These are phyloP conservation scores for Tromatobia lineatoria DNA, from an alignment of 2,888 invertebrate species.

Conservation along the genomic window DNA sequence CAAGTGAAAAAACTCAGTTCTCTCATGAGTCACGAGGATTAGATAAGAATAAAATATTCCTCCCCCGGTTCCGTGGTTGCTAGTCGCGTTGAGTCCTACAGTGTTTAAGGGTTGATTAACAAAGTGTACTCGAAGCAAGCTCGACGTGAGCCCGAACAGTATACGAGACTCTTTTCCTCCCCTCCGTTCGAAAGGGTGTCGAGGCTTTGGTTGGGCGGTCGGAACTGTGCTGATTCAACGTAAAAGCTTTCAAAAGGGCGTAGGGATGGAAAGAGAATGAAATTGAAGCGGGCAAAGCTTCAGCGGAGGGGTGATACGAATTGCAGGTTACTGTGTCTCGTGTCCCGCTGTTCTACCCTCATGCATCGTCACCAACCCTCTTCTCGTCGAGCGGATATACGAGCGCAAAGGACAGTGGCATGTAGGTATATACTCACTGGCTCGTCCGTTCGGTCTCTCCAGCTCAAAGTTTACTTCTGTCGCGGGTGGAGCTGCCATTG, in stretches of 20 bases:
- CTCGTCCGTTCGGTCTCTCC: conserved; percentile 6
- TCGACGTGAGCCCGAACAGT: conserved; percentile 21
- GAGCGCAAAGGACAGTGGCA: conserved; percentile 32
- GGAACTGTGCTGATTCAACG: neutral
- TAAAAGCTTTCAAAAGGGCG: conserved; percentile 26
- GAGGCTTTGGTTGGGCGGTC: conserved; percentile 22
- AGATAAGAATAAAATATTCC: conserved; percentile 5
- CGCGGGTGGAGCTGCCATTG: conserved; percentile 23
- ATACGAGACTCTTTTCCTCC: conserved; percentile 4
- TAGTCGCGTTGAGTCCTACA: neutral
- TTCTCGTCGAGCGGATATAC: conserved; percentile 2
- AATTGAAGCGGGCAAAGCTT: neutral
- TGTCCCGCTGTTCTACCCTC: neutral
- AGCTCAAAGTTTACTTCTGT: conserved; percentile 44
- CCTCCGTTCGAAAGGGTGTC: conserved; percentile 9
- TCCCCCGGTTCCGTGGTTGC: conserved; percentile 16
- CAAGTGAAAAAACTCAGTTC: neutral
- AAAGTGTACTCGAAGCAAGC: conserved; percentile 45
- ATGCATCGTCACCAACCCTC: neutral
- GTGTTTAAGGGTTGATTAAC: conserved; percentile 39
- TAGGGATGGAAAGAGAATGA: conserved; percentile 18
- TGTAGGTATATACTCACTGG: conserved; percentile 6
- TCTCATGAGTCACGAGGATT: conserved; percentile 5
- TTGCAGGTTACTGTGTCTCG: conserved; percentile 2
- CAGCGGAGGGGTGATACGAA: neutral